Base-by-base conservation (phyloP, 2,888 invertebrate species). In the Pedicia rivosa region DNA sequence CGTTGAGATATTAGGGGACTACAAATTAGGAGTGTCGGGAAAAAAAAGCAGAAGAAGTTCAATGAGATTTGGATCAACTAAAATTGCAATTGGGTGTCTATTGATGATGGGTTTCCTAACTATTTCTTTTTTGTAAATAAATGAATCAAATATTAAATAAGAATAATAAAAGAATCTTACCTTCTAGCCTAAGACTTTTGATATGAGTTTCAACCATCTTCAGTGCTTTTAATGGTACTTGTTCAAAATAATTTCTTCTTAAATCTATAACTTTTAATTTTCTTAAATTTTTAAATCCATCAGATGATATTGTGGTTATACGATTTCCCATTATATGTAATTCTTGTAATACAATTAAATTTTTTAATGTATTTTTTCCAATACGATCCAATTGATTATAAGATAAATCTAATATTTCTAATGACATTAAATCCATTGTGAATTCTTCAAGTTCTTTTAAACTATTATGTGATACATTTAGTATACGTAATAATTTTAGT, bases 391-490 rank as follows among this genome's bases (percentile, higher is more conserved):
- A 72, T 55, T 83, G 82, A 63, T 88, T 88, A 56, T 72, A 78
- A 27, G 87, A 84, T 41, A 87, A 62, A 57, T 88, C 87, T 43
- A 87, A 67, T 44, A 76, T 72, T 62, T 84, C 78, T 46, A 91
- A 63, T 42, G 75, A 74, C 46, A 73, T 74, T 43, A 91, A 66
- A 57, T 87, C 83, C 10, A 67, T 57, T 30, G 83, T 78, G 54
- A 87, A 84, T 51, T 83, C 80, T 56, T 84, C 83, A 36, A 87
- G 63, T 46, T 80, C 80, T 51, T 78, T 78, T 40, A 91, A 65
- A 43, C 72, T 72, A 56, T 91, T 91, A 53, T 76, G 78, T 12
- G 87, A 87, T 36, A 90, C 67, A 62, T 91, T 90, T 26, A 91
- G 63, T 38, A 77, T 57, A 39, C 78, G 67, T 37, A 84, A 65